Evolutionary conservation across 2,113 vertebrate species (phyloP), one percentile per base, ranked within the genome.

Genomic region (Tenebrosternarchus preto): DNA sequence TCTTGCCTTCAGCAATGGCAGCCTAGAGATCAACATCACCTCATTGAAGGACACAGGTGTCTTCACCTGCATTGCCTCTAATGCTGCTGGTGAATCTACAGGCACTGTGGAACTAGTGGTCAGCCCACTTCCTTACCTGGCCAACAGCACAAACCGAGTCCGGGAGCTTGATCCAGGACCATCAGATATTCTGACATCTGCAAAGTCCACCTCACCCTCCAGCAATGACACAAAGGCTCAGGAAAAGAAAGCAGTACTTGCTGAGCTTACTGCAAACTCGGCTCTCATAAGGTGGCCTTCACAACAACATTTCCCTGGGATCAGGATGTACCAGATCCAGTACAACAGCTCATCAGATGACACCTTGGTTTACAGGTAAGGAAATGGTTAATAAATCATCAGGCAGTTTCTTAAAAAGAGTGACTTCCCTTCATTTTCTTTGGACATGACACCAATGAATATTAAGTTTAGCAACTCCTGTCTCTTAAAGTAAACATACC

Each of bases 241-340:
- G 0, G 95, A 95, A 24, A 86, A 88, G 3, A 93, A 80, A 53
- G 94, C 97, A 8, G 91, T 90, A 39, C 89, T 97, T 61, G 92
- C 93, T 16, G 96, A 98, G 84, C 89, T 97, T n/a, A 96, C 95
- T 0, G 93, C 95, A 15, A 96, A 95, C 74, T 96, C 97, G 0
- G 97, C 95, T 4, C 89, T 98, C 4, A 92, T 99, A 83, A 93
- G 93, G 85, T 99, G 97, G 97, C 94, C 93, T 33, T 91, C 93
- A 1, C 95, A 96, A 88, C 91, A 88, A 4, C 90, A 94, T 1
- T 87, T 92, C 46, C 89, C 93, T 0, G 95, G 95, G 73, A 86
- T 97, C 33, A 89, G 96, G 76, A 98, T 98, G 96, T 97, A 94
- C 91, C 97, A 99, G 92, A 92, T 99, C 53, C 97, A 98, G 86